Evolutionary conservation across 2,113 vertebrate genomes (phyloP), one percentile per base, ranked within the genome.

Genomic region (Sminthopsis crassicaudata): DNA sequence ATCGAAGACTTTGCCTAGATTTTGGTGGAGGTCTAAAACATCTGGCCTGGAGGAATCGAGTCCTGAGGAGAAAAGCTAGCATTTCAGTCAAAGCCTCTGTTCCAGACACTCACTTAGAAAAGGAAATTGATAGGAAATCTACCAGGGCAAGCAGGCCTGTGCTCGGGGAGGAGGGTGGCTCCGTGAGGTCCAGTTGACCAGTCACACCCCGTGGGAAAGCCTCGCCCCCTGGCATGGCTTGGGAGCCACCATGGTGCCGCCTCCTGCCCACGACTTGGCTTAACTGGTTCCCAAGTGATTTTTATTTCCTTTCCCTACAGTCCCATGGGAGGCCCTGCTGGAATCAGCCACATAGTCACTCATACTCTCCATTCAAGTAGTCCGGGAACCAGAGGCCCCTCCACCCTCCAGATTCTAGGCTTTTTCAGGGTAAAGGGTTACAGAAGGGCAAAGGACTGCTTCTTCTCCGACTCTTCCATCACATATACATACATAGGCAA

Each of bases 251-350:
- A 25, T 46, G 97, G 96, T 97, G 96, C 97, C 93, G 93, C 96
- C 97, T 97, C 97, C 97, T 97, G 95, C 97, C 97, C 97, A 97
- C 96, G 90, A 90, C 97, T 97, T 97, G 97, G 97, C 97, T 97
- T 90, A 54, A 95, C 52, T n/a, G 92, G 96, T 93, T 98, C 97
- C 97, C 97, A 97, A 98, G 97, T 90, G 97, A 97, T 94, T 96
- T 50, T 76, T 76, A 19, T 92, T 91, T 76, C 94, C 94, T 89
- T n/a, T 93, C 90, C 50, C 94, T 22, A 24, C 51, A 30, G 92
- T 95, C 97, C 95, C 96, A 60, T 60, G 94, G 90, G 93, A 97
- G 92, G 94, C 93, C 95, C 92, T 97, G 92, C 94, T 94, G 94
- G 90, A 92, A 46, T 22, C 94, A 93, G 60, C 89, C 60, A 25